phyloP scores from a whole-genome alignment of 1,140 invertebrate species.

The Drosophila chauvacae region DNA sequence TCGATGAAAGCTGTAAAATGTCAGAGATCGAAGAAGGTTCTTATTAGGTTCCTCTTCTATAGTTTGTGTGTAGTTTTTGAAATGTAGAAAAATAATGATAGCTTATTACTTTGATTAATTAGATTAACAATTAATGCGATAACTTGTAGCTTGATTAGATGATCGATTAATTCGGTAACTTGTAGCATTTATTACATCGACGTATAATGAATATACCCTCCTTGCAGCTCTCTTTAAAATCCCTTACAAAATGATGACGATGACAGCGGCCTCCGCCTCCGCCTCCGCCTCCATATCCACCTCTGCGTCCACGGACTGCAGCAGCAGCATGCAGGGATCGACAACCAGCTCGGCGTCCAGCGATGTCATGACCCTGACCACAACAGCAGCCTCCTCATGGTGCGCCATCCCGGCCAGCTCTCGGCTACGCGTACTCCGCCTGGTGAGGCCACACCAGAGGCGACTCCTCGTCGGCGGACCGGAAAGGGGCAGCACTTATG shows the following conservation, averaged over 20 bases:
- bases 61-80: background rate
- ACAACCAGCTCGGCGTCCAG: conserved; percentile 78
- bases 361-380: conserved; percentile 80
- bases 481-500: conserved; percentile 87
- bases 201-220: too few species aligned
- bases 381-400: conserved; percentile 74
- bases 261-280: conserved; percentile 48
- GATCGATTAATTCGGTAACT: background rate
- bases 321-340: conserved; percentile 82
- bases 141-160: background rate
- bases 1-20: background rate
- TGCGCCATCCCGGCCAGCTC: conserved; percentile 74
- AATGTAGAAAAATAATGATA: background rate
- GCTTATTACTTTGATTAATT: background rate
- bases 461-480: conserved; percentile 84
- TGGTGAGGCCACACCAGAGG: conserved; percentile 84
- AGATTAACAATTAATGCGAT: background rate
- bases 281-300: conserved; percentile 45
- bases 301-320: conserved; percentile 62
- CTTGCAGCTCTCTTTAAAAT: conserved; percentile 1
- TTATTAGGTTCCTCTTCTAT: background rate
- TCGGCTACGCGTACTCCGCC: conserved; percentile 82
- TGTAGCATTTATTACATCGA: background rate
- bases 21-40: background rate
- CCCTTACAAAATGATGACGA: conserved; percentile 46